Conservation (phyloP, 2,888 invertebrate genomes). For the Drosophila aldrichi region DNA sequence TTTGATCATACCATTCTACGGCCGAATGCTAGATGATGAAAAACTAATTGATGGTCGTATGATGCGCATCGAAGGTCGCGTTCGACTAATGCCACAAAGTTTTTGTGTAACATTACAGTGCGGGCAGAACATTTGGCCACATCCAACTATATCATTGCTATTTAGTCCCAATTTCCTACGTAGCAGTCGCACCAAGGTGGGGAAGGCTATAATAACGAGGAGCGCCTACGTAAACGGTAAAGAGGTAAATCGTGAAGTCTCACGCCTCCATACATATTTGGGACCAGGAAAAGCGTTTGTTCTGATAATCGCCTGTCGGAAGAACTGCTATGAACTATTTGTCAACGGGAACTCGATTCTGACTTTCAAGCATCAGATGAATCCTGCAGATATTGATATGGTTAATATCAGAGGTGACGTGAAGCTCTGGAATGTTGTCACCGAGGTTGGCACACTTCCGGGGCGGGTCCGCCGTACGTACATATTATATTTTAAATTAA, state of each 20-base stretch:
- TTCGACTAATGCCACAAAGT: constrained; percentile 90
- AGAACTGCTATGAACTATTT: constrained; percentile 71
- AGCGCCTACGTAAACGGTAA: constrained; percentile 88
- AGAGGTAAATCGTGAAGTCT: constrained; percentile 73
- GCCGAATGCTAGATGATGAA: constrained; percentile 49
- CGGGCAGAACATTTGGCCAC: constrained; percentile 89
- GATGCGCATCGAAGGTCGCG: constrained; percentile 87
- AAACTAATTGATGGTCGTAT: constrained; percentile 85
- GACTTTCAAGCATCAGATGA: constrained; percentile 87
- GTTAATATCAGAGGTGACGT: constrained; percentile 90
- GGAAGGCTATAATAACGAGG: constrained; percentile 88
- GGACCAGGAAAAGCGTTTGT: constrained; percentile 77
- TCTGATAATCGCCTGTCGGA: constrained; percentile 67
- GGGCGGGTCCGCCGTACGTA: constrained; percentile 8
- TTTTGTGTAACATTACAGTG: constrained; percentile 90
- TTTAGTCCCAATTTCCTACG: constrained; percentile 89
- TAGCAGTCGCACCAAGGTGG: constrained; percentile 59
- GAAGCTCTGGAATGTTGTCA: constrained; percentile 85
- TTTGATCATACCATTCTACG: constrained; percentile 83
- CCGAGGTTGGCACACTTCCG: constrained; percentile 32
- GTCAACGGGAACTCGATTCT: constrained; percentile 87
- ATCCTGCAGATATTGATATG: constrained; percentile 87
- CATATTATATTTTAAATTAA: background rate
- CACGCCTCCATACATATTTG: constrained; percentile 68
- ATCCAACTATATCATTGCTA: constrained; percentile 89